phyloP scores from a whole-genome alignment of 2,888 invertebrate genomes.

The Drosophila eohydei region DNA sequence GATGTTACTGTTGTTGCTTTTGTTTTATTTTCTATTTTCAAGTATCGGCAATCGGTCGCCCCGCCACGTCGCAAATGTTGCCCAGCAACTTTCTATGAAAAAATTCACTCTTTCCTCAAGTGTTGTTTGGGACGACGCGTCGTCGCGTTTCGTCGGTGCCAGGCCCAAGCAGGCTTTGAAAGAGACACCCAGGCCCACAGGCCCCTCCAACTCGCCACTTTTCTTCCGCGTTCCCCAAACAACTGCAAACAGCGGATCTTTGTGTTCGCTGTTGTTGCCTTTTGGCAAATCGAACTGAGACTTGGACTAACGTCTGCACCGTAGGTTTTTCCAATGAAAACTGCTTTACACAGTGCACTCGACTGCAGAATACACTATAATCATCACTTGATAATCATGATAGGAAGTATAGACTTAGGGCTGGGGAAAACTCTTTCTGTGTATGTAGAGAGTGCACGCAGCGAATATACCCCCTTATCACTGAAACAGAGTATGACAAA shows the following conservation, averaged over 20 bases:
- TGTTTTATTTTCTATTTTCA: conserved; percentile 71
- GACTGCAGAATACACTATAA: conserved; percentile 1
- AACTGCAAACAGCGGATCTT: conserved; percentile 4
- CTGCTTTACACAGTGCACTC: neutral
- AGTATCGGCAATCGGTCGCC: conserved; percentile 54
- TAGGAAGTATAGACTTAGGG: no score
- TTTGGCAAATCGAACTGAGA: conserved; percentile 62
- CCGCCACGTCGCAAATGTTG: conserved; percentile 68
- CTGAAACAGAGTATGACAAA: neutral
- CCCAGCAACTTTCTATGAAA: conserved; percentile 81
- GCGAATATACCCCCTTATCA: conserved; percentile 1
- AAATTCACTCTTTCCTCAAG: conserved; percentile 80
- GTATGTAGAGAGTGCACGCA: neutral
- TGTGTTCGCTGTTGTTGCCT: conserved; percentile 29
- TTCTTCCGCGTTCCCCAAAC: conserved; percentile 17
- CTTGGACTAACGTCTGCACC: conserved; percentile 54
- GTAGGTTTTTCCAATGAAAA: conserved; percentile 38
- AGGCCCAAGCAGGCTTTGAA: conserved; percentile 58
- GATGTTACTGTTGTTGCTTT: conserved; percentile 15
- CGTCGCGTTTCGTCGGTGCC: conserved; percentile 26
- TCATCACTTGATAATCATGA: no score
- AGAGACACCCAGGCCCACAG: conserved; percentile 1
- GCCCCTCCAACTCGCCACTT: neutral
- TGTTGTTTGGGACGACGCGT: conserved; percentile 53
- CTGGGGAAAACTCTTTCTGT: neutral